Evolutionary conservation across 2,888 invertebrate genomes (phyloP).

Genomic region (Drosophila meridiana): DNA sequence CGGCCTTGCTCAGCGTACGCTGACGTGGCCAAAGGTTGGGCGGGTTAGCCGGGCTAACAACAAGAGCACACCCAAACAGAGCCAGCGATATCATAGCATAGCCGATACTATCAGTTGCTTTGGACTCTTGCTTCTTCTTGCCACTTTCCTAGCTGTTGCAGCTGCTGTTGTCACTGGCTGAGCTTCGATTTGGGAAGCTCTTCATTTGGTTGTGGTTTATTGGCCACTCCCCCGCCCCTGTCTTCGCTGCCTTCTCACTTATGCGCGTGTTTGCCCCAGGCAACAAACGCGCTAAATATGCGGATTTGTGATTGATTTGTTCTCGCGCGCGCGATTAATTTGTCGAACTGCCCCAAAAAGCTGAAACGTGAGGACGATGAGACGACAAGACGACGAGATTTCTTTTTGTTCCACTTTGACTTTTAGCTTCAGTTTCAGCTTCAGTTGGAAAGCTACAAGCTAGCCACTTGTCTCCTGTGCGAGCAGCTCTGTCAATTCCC

Average conservation of each 20-base stretch:
- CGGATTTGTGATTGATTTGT: constrained; percentile 73
- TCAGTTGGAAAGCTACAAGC: constrained; percentile 17
- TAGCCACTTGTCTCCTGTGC: constrained; percentile 26
- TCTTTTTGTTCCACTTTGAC: no score
- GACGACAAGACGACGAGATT: no score
- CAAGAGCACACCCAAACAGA: constrained; percentile 9
- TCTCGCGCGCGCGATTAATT: constrained; percentile 62
- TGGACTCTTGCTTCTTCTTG: neutral
- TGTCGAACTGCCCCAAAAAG: constrained; percentile 21
- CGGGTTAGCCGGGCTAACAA: constrained; percentile 18
- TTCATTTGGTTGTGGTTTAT: constrained; percentile 39
- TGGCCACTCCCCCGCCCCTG: constrained; percentile 2
- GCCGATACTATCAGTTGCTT: constrained; percentile 21
- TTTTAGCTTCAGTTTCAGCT: neutral
- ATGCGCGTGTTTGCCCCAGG: constrained; percentile 20
- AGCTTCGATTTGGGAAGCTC: constrained; percentile 63
- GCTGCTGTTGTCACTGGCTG: constrained; percentile 36
- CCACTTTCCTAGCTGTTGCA: constrained; percentile 15
- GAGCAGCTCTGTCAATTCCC: neutral
- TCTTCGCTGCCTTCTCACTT: constrained; percentile 33
- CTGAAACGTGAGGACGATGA: neutral
- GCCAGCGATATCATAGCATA: constrained; percentile 1
- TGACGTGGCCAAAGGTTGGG: constrained; percentile 48
- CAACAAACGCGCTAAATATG: constrained; percentile 64
- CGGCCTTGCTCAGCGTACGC: constrained; percentile 42